Conservation (phyloP, 2,113 vertebrate genomes). For the Hyla sarda region DNA sequence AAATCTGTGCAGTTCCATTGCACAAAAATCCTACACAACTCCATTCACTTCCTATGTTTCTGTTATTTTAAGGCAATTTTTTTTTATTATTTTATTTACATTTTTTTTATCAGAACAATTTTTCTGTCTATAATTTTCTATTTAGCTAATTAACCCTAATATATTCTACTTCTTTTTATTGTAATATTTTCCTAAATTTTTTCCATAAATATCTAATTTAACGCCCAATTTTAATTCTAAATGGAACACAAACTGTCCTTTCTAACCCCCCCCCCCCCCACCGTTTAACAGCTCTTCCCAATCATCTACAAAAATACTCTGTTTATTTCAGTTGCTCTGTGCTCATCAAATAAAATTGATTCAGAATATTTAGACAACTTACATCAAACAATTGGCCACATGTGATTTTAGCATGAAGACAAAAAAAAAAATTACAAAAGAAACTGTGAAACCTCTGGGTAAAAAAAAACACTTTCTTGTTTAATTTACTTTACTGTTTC, state of each 20-base stretch:
- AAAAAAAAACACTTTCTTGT: constrained; percentile 56
- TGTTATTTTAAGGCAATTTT: background rate
- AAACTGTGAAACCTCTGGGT: constrained; percentile 59
- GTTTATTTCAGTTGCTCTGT: constrained; percentile 17
- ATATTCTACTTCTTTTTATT: background rate
- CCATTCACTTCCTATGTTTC: background rate
- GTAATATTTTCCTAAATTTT: background rate
- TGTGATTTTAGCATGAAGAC: constrained; percentile 60
- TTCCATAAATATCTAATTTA: background rate
- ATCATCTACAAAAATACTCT: constrained; percentile 2
- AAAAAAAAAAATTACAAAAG: constrained; percentile 60
- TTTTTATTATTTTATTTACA: background rate
- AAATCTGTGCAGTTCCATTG: background rate
- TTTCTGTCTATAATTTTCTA: background rate
- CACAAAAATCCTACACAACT: background rate
- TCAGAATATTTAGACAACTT: constrained; percentile 61
- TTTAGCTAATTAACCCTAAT: background rate
- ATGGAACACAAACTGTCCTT: background rate
- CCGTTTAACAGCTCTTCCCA: background rate
- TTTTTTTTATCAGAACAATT: background rate
- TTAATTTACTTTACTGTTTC: constrained; percentile 54
- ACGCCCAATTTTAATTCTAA: background rate
- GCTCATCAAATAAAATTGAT: constrained; percentile 59
- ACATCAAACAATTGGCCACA: constrained; percentile 61
- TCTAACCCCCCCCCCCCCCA: constrained; percentile 15